Evolutionary conservation across 2,113 vertebrate species (phyloP), one percentile per base, ranked within the genome.

Genomic region (Pseudorasbora parva): DNA sequence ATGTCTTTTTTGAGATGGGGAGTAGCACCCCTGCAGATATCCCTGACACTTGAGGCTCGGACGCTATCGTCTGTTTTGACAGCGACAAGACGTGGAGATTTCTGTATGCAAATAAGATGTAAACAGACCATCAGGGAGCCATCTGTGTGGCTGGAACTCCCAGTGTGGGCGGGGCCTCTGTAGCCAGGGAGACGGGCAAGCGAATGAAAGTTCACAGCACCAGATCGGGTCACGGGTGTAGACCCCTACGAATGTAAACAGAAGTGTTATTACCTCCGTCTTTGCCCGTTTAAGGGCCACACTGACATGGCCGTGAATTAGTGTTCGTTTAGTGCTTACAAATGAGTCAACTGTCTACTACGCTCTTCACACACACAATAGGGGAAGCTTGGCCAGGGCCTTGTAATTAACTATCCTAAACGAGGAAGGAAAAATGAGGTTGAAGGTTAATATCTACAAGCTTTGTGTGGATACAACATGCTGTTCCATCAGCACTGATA

Each of bases 391-490:
- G 85, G 82, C 82, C 79, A 82, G 80, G 74, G 66, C 68, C 56
- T 49, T 71, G 82, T 88, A 88, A 87, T 87, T 88, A 87, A 87
- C 84, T 60, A 78, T 73, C 57, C 81, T 78, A 78, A 81, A 82
- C 30, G 37, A 68, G 69, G 85, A 78, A 73, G 69, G 84, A 82
- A 51, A 81, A 86, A 83, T 81, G 84, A 85, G 79, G 86, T 86
- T 81, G 59, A 86, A 85, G 86, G 88, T 89, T 87, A 87, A 87
- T 86, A 84, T 86, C 86, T 87, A 82, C 79, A 86, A 85, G 85
- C 77, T 84, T 87, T 83, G 82, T 84, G 82, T 81, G 77, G 84
- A 54, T 75, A 75, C 85, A 82, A 85, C 68, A 68, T 27, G 66
- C 81, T 75, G 75, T 85, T 84, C 77, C 73, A 76, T 80, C 69